Evolutionary conservation across 2,113 vertebrate genomes (phyloP).

Genomic region (Merops nubicus): DNA sequence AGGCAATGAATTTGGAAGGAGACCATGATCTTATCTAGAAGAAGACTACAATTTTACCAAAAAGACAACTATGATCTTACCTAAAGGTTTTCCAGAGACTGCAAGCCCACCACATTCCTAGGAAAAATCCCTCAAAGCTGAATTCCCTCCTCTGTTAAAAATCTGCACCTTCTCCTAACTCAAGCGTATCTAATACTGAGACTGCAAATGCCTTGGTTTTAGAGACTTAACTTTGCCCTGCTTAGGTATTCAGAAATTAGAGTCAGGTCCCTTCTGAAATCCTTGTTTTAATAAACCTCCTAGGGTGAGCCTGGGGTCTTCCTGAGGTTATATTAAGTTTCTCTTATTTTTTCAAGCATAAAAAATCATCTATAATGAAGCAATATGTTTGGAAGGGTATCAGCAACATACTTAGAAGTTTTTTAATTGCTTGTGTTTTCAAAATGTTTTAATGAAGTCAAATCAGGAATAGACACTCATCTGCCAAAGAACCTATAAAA

Average conservation of each 20-base stretch:
- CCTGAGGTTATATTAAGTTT: neutral
- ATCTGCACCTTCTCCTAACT: neutral
- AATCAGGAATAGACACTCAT: slow-evolving; percentile 36
- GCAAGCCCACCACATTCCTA: neutral
- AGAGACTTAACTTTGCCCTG: neutral
- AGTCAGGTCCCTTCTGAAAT: neutral
- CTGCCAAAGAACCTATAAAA: slow-evolving; percentile 24
- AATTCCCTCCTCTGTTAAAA: neutral
- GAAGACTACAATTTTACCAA: neutral
- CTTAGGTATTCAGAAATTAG: neutral
- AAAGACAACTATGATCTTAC: neutral
- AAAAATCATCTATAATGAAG: slow-evolving; percentile 14
- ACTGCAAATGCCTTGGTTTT: neutral
- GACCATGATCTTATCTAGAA: accelerated
- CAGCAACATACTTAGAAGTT: neutral
- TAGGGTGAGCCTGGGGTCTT: neutral
- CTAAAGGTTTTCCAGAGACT: neutral
- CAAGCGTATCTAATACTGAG: neutral
- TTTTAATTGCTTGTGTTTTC: slow-evolving; percentile 24
- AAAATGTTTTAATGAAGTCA: slow-evolving; percentile 39
- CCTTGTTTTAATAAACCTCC: neutral
- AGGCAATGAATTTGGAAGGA: neutral
- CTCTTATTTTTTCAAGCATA: neutral
- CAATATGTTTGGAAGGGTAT: neutral
- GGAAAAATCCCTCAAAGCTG: neutral